Evolutionary conservation across 2,888 invertebrate species (phyloP).

Genomic region (Scaptomyza polygonia): DNA sequence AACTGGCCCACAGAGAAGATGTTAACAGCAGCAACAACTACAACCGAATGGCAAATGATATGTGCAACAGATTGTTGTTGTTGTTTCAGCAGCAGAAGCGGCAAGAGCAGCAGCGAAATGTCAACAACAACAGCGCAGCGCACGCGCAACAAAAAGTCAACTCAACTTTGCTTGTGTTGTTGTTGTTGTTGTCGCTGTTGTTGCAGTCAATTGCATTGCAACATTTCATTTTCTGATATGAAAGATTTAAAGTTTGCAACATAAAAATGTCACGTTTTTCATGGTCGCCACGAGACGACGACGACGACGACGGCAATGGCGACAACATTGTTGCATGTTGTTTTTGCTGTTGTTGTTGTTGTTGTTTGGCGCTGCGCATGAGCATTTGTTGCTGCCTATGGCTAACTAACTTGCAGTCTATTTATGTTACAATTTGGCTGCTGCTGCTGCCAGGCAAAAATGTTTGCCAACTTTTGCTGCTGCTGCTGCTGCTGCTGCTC

Average conservation of each 20-base stretch:
- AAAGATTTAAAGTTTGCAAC: conserved; percentile 83
- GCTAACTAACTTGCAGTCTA: conserved; percentile 76
- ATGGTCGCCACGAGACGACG: conserved; percentile 81
- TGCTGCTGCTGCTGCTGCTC: conserved; percentile 47
- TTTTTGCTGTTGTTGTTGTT: conserved; percentile 26
- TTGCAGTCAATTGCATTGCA: conserved; percentile 76
- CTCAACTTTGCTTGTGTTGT: conserved; percentile 36
- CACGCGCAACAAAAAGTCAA: conserved; percentile 71
- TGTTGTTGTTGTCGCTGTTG: conserved; percentile 58
- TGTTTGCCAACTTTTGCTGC: conserved; percentile 68
- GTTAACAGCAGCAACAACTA: conserved; percentile 14
- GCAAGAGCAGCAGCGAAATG: conserved; percentile 64
- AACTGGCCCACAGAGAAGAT: conserved; percentile 17
- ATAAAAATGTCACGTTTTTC: conserved; percentile 84
- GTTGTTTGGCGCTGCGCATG: conserved; percentile 72
- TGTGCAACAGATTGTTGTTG: conserved; percentile 39
- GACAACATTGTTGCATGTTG: conserved; percentile 36
- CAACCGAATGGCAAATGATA: conserved; percentile 32
- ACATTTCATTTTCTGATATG: conserved; percentile 81
- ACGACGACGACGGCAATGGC: conserved; percentile 39
- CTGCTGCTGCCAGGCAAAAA: conserved; percentile 77
- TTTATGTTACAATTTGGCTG: conserved; percentile 77
- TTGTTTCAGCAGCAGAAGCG: conserved; percentile 19
- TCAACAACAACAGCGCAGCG: conserved; percentile 69
- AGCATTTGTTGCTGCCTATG: conserved; percentile 68